Conservation (phyloP, 1,140 invertebrate species). For the Temnothorax longispinosus region DNA sequence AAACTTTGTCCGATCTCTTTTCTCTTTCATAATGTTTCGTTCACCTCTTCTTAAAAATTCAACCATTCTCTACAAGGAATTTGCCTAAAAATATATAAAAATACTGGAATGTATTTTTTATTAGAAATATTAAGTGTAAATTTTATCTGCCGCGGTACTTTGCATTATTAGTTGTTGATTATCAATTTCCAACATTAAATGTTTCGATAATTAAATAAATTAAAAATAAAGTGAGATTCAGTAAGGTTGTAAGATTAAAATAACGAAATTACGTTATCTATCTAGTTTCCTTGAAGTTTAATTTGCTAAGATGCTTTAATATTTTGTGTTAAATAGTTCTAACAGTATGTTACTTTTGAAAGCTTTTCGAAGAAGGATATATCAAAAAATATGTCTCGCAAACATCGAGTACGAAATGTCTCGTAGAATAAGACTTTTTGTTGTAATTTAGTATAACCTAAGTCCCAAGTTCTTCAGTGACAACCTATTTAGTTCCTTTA, state of each 20-base stretch:
- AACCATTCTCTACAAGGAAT: not conserved
- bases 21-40: slow-evolving; percentile 31
- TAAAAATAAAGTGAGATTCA: not conserved
- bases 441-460: slow-evolving; percentile 17
- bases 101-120: not conserved
- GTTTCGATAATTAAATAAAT: not conserved
- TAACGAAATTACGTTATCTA: not conserved
- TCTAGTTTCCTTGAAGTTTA: not conserved
- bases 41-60: slow-evolving; percentile 30
- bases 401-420: not conserved
- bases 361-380: slow-evolving; percentile 2
- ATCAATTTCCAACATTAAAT: not conserved
- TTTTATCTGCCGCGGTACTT: not conserved
- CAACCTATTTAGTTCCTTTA: slow-evolving; percentile 23
- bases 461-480: not conserved
- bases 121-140: not conserved
- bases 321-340: not conserved
- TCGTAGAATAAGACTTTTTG: not conserved
- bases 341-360: not conserved
- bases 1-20: slow-evolving; percentile 42
- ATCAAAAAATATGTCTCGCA: not conserved
- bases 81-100: slow-evolving; percentile 1
- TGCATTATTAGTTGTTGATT: not conserved
- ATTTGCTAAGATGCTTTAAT: not conserved
- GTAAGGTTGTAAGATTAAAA: not conserved